phyloP scores from a whole-genome alignment of 2,113 vertebrate species.

The Corythoichthys intestinalis region DNA sequence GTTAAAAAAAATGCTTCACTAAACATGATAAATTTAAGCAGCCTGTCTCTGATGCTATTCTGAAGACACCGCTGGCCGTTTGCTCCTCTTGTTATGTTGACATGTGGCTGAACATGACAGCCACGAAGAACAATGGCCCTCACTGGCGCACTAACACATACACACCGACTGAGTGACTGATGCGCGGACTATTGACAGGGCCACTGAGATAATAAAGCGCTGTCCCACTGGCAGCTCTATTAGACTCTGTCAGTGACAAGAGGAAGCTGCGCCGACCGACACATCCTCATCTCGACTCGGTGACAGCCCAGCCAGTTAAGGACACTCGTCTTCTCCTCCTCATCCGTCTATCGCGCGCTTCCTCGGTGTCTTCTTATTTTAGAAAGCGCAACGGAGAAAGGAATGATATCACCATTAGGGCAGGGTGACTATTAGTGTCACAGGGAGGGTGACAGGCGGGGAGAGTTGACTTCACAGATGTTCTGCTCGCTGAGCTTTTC shows the following conservation, averaged over 20 bases:
- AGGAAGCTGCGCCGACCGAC: constrained; percentile 50
- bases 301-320: constrained; percentile 65
- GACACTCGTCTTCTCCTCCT: constrained; percentile 62
- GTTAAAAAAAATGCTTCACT: too few species aligned
- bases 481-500: constrained; percentile 60
- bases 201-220: constrained; percentile 75
- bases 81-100: constrained; percentile 56
- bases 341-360: constrained; percentile 52
- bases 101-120: constrained; percentile 52
- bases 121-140: constrained; percentile 45
- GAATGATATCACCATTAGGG: constrained; percentile 65
- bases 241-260: constrained; percentile 72
- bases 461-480: constrained; percentile 53
- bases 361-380: constrained; percentile 58
- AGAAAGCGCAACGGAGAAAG: constrained; percentile 34
- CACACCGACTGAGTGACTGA: constrained; percentile 52
- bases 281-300: constrained; percentile 47
- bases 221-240: constrained; percentile 72
- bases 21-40: constrained; percentile 34
- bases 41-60: constrained; percentile 32
- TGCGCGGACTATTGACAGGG: constrained; percentile 70
- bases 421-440: constrained; percentile 69
- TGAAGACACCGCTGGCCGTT: constrained; percentile 21
- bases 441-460: constrained; percentile 58
- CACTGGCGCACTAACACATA: constrained; percentile 5